phyloP scores from a whole-genome alignment of 2,888 invertebrate species.

The Alloplasta piceator region DNA sequence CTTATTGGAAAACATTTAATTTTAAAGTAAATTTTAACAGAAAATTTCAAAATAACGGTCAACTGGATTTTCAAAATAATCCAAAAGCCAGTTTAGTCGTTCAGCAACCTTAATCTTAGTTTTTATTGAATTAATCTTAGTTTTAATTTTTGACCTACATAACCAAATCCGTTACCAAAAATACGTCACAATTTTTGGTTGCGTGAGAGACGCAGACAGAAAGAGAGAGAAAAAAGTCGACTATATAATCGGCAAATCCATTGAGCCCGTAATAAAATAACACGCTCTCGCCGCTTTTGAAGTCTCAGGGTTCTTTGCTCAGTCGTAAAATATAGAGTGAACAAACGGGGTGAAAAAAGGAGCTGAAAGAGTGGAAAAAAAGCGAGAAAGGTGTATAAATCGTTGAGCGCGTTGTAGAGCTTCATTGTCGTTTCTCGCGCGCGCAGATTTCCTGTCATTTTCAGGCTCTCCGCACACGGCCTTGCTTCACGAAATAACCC shows the following conservation, averaged over 20 bases:
- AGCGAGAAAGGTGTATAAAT: constrained; percentile 47
- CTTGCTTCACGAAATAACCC: constrained; percentile 57
- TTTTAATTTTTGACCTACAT: too few relatives aligned
- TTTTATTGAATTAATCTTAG: too few relatives aligned
- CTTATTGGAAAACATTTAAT: too few relatives aligned
- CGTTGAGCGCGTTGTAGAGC: constrained; percentile 55
- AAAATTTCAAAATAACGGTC: too few relatives aligned
- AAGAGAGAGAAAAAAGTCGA: not conserved
- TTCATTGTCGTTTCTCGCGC: constrained; percentile 62
- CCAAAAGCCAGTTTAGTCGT: too few relatives aligned
- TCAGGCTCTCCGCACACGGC: constrained; percentile 57
- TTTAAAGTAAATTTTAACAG: too few relatives aligned
- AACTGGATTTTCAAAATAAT: too few relatives aligned
- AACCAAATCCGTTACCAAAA: too few relatives aligned
- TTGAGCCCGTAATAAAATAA: not conserved
- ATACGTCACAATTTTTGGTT: not conserved
- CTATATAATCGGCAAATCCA: not conserved
- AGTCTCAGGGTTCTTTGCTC: constrained; percentile 26
- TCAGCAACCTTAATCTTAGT: too few relatives aligned
- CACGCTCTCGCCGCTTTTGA: not conserved
- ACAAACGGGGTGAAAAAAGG: constrained; percentile 40
- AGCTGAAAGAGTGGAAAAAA: not conserved
- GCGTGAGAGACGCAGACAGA: not conserved
- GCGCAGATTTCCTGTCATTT: constrained; percentile 64
- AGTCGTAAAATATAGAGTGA: constrained; percentile 47